Conservation (phyloP, 2,113 vertebrate species). For the Circaetus gallicus region DNA sequence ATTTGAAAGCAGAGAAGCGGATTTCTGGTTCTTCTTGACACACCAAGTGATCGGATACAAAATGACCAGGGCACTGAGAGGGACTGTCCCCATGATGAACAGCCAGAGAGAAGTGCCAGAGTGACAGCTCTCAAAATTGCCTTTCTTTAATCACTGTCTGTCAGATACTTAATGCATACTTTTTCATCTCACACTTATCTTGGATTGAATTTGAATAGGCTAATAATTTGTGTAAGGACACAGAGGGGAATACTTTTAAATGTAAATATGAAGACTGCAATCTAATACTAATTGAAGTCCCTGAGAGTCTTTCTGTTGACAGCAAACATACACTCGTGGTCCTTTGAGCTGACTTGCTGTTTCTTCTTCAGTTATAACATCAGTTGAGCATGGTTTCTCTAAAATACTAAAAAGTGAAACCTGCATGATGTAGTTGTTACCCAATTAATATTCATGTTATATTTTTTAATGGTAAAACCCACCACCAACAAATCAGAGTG, state of each 20-base stretch:
- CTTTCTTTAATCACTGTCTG: neutral
- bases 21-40: neutral
- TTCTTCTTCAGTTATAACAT: neutral
- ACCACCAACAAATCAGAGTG: neutral
- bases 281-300: neutral
- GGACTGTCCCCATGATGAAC: neutral
- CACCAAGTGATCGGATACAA: neutral
- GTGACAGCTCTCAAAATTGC: neutral
- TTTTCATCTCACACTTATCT: neutral
- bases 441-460: neutral
- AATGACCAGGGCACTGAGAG: neutral
- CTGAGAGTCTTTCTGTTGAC: neutral
- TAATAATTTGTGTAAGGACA: slow-evolving; percentile 32
- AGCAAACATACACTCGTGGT: neutral
- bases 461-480: neutral
- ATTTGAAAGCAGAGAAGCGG: neutral
- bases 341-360: neutral
- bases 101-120: neutral
- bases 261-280: slow-evolving; percentile 17
- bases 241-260: neutral
- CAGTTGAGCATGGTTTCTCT: neutral
- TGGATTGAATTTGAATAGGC: neutral
- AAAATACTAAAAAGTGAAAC: neutral
- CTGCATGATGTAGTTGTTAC: neutral
- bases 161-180: neutral